Base-by-base conservation (phyloP, 1,140 invertebrate species). In the Drosophila willistoni region DNA sequence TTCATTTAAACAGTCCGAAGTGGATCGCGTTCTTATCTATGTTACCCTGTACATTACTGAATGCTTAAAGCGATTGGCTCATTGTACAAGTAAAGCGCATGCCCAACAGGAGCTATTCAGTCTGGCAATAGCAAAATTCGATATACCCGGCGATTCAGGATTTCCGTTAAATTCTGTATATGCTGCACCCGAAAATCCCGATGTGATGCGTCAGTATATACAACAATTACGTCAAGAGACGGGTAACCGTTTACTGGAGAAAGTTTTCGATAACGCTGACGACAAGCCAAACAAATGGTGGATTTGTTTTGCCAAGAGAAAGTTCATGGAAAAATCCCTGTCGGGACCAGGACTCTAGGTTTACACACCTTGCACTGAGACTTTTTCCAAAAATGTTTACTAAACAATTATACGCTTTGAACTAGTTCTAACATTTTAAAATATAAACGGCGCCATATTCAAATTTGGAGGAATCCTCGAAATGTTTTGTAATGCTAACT, bases 271-370 rank as follows among this genome's bases (percentile, higher is more conserved):
- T 51, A 94, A 95, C 14, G 95, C 97, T 69, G 97, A 98, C 92
- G 97, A 97, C 1, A 98, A 98, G 90, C 98, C 99, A 7, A 98
- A 97, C 87, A 99, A 99, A 94, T 99, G 99, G 99, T 99, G 99
- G 99, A 93, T 99, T 22, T 99, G 98, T 90, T 99, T 99, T 94
- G 96, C 98, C 10, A 99, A 99, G 92, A 98, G 98, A 94, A 99
- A 98, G 94, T 99, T 99, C 90, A 99, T 99, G 98, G 99, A 99
- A 91, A 99, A 99, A 92, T 98, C 97, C 34, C 93, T 99, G 1
- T 79, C 91, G 3, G 87, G 82, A 12, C 87, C 91, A 7, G 90
- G 83, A 7, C 74, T 81, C 62, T 89, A 65, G 12, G 9, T 9
- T 12, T 5, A 6, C 6, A 9, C 3, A 34, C 9, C 10, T 14